Conservation (phyloP, 2,888 invertebrate species). For the Idaea dimidiata region DNA sequence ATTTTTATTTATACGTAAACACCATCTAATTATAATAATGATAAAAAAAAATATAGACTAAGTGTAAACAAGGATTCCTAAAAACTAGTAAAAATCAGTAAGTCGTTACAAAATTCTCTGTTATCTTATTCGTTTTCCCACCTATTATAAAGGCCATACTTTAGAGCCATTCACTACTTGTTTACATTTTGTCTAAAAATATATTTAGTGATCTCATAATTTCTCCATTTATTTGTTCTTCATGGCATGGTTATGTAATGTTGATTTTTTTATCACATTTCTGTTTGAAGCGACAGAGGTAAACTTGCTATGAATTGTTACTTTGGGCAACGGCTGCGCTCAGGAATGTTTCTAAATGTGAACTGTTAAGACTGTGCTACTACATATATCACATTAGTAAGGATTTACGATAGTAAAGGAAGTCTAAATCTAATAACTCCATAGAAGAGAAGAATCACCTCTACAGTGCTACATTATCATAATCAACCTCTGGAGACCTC, state of each 20-base stretch:
- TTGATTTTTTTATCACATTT: slow-evolving; percentile 37
- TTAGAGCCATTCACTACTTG: slow-evolving; percentile 52
- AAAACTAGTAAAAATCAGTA: slow-evolving; percentile 27
- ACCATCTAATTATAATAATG: slow-evolving; percentile 33
- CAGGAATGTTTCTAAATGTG: not conserved
- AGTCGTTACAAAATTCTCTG: slow-evolving; percentile 27
- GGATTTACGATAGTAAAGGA: too few species aligned
- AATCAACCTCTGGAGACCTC: too few species aligned
- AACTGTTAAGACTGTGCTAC: too few species aligned
- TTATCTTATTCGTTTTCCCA: slow-evolving; percentile 40
- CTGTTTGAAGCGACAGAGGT: slow-evolving; percentile 31
- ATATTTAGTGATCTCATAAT: slow-evolving; percentile 72
- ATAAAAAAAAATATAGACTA: slow-evolving; percentile 52
- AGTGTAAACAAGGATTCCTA: slow-evolving; percentile 65
- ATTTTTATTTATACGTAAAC: slow-evolving; percentile 50
- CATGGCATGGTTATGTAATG: slow-evolving; percentile 38
- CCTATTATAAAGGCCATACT: slow-evolving; percentile 50
- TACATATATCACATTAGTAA: too few species aligned
- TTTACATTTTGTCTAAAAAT: slow-evolving; percentile 71
- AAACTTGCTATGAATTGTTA: slow-evolving; percentile 30
- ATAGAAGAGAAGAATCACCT: too few species aligned
- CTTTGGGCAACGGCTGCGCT: slow-evolving; percentile 19
- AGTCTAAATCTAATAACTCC: too few species aligned
- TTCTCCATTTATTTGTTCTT: slow-evolving; percentile 57
- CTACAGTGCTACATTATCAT: too few species aligned